These are phyloP conservation scores for Hypotaenidia philippensis DNA, from an alignment of 2,797 vertebrate species.

Conservation along the genomic window DNA sequence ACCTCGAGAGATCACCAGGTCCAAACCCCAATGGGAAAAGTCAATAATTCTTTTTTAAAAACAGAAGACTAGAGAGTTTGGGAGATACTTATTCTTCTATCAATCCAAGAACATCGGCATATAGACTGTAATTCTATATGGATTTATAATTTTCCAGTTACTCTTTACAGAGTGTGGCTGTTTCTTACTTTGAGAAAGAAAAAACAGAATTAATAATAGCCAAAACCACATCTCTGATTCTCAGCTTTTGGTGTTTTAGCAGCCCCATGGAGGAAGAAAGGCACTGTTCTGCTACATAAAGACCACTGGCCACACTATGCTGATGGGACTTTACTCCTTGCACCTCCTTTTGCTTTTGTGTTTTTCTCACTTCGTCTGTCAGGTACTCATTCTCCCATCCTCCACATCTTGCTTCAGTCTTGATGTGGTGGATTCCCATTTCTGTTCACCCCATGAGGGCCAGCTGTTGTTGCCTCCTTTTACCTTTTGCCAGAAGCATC, in stretches of 20 bases:
- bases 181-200: conserved; percentile 4
- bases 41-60: background rate
- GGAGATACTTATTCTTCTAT: background rate
- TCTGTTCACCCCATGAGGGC: background rate
- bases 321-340: background rate
- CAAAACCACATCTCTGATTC: background rate
- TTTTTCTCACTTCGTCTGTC: background rate
- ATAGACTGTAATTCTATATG: background rate
- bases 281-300: background rate
- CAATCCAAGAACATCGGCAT: background rate
- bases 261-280: background rate
- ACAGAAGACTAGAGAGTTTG: background rate
- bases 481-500: background rate
- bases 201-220: background rate
- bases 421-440: background rate
- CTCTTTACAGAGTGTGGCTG: background rate
- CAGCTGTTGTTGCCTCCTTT: background rate
- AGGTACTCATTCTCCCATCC: background rate
- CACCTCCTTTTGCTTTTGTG: background rate
- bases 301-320: background rate
- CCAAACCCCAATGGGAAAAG: background rate
- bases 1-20: no score
- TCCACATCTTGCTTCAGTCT: background rate
- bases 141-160: background rate
- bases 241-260: background rate